Conservation (phyloP, 2,888 invertebrate species). For the Eupithecia dodoneata region DNA sequence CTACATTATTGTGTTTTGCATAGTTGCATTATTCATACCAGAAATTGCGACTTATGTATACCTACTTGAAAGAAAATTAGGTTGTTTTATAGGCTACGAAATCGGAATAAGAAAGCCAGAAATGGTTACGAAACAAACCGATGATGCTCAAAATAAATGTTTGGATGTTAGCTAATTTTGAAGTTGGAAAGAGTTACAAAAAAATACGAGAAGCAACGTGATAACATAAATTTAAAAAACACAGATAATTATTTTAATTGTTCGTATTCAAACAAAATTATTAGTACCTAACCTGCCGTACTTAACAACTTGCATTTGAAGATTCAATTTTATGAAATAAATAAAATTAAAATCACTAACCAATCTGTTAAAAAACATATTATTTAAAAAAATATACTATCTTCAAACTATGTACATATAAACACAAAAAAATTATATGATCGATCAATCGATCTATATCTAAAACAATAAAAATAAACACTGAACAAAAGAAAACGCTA, state of each 20-base stretch:
- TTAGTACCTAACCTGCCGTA: not conserved
- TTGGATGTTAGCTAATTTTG: not conserved
- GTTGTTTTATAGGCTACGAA: constrained; percentile 51
- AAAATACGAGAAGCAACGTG: not conserved
- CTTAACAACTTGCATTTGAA: not conserved
- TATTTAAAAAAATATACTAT: not conserved
- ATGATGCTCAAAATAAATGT: constrained; percentile 1
- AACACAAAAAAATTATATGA: not conserved
- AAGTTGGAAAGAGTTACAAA: not conserved
- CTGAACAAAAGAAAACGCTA: constrained; percentile 33
- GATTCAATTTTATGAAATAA: not conserved
- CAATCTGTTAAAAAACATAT: no score
- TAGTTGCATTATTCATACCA: constrained; percentile 73
- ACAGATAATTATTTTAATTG: not conserved
- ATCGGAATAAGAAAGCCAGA: constrained; percentile 34
- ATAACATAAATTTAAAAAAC: not conserved
- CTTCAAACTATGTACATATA: not conserved
- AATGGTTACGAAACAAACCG: constrained; percentile 23
- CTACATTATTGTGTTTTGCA: constrained; percentile 68
- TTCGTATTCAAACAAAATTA: not conserved
- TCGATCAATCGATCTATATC: not conserved
- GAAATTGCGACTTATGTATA: constrained; percentile 50
- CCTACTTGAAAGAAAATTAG: constrained; percentile 58
- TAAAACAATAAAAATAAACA: constrained; percentile 19
- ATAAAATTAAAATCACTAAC: not conserved